Evolutionary conservation across 2,888 invertebrate species (phyloP).

Genomic region (Drosophila subquinaria): DNA sequence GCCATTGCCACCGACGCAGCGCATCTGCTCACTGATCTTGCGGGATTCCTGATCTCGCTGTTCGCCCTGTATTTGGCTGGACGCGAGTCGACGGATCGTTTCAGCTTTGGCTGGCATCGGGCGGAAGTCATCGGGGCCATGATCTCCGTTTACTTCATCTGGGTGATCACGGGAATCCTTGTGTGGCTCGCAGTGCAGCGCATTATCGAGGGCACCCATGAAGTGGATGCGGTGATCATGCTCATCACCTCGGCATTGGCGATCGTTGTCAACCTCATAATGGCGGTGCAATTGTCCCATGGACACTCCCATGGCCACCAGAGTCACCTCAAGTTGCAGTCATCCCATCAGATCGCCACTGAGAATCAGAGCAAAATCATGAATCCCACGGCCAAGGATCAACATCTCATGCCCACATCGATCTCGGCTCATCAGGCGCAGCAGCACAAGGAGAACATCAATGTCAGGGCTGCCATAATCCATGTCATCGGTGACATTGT

Average conservation of each 20-base stretch:
- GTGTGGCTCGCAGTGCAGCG: constrained; percentile 96
- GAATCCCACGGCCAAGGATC: neutral
- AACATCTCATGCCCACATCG: constrained; percentile 28
- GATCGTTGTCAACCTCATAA: constrained; percentile 94
- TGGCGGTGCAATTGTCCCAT: constrained; percentile 58
- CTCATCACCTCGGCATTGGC: constrained; percentile 96
- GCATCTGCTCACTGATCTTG: constrained; percentile 63
- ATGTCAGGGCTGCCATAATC: constrained; percentile 64
- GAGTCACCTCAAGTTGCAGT: neutral
- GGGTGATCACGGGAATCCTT: constrained; percentile 98
- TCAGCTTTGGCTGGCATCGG: constrained; percentile 97
- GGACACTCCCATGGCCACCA: constrained; percentile 49
- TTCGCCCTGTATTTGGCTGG: constrained; percentile 55
- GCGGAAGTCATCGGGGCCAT: constrained; percentile 98
- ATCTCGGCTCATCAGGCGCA: constrained; percentile 24
- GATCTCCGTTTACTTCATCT: constrained; percentile 97
- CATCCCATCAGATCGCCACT: neutral
- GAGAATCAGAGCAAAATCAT: neutral
- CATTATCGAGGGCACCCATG: constrained; percentile 91
- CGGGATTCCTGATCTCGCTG: constrained; percentile 65
- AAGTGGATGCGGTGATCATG: constrained; percentile 94
- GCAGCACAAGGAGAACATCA: constrained; percentile 53
- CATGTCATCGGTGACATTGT: constrained; percentile 73
- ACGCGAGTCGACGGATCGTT: constrained; percentile 84
- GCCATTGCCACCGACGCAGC: constrained; percentile 75